phyloP scores from a whole-genome alignment of 2,113 vertebrate genomes.

The Ageneiosus marmoratus region DNA sequence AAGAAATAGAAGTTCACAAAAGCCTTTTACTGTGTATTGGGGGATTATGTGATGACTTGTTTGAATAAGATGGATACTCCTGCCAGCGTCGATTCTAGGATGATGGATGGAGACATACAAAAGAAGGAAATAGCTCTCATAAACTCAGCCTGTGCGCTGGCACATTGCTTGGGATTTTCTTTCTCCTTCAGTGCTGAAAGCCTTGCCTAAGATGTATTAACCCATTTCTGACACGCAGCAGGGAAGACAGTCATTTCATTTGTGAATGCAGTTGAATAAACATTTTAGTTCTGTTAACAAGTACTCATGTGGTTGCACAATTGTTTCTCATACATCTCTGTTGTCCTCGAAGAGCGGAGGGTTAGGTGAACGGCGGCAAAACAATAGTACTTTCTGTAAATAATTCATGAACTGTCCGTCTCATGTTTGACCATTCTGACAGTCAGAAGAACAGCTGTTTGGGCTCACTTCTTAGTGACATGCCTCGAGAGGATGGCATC shows the following conservation, averaged over 20 bases:
- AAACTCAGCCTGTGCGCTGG: conserved; percentile 41
- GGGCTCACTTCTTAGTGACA: conserved; percentile 60
- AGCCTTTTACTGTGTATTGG: conserved; percentile 30
- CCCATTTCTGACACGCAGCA: conserved; percentile 30
- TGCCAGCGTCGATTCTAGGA: conserved; percentile 42
- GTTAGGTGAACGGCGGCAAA: conserved; percentile 23
- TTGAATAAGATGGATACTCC: conserved; percentile 51
- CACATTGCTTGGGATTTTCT: neutral
- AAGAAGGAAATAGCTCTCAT: conserved; percentile 43
- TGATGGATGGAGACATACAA: conserved; percentile 50
- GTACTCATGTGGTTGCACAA: neutral
- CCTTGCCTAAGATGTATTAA: conserved; percentile 33
- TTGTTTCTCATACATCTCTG: neutral
- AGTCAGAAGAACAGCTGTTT: conserved; percentile 75
- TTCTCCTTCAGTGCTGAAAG: neutral
- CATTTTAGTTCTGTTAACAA: conserved; percentile 12
- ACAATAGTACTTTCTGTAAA: conserved; percentile 66
- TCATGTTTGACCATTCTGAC: conserved; percentile 67
- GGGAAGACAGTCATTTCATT: neutral
- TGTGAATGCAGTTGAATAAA: conserved; percentile 21
- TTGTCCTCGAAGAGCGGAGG: neutral
- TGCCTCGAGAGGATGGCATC: conserved; percentile 78
- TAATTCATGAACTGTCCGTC: conserved; percentile 77
- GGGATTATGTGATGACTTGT: conserved; percentile 42
- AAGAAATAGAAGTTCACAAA: conserved; percentile 27